phyloP scores from a whole-genome alignment of 2,797 vertebrate species.

The Smutsia temminckii region DNA sequence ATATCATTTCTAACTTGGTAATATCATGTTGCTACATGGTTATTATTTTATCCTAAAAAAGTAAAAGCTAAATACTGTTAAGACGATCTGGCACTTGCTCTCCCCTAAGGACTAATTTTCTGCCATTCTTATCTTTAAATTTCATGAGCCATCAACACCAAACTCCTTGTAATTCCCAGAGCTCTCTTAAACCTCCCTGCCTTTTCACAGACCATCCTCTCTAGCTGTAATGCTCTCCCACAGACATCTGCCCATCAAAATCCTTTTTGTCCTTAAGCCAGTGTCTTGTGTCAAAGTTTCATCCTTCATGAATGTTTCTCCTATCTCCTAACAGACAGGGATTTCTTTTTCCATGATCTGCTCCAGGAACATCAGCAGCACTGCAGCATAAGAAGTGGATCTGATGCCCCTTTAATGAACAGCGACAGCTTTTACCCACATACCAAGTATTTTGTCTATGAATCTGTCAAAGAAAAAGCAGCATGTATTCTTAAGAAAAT shows the following conservation, averaged over 20 bases:
- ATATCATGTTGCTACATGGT: not conserved
- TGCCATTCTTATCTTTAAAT: slow-evolving; percentile 38
- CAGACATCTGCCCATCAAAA: not conserved
- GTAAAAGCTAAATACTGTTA: slow-evolving; percentile 12
- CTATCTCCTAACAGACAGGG: not conserved
- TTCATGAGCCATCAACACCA: not conserved
- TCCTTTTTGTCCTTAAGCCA: not conserved
- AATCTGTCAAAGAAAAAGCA: not conserved
- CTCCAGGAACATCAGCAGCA: not conserved
- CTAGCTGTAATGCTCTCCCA: not conserved
- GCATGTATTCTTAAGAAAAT: not conserved
- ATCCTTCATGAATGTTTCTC: not conserved
- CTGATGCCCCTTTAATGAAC: not conserved
- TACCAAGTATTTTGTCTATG: not conserved
- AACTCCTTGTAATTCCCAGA: not conserved
- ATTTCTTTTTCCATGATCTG: not conserved
- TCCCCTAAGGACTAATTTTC: slow-evolving; percentile 15
- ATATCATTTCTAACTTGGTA: slow-evolving; percentile 10
- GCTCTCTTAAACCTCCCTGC: not conserved
- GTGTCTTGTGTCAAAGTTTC: not conserved
- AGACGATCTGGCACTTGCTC: not conserved
- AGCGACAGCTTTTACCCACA: not conserved
- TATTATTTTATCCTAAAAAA: slow-evolving; percentile 38
- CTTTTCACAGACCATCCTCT: not conserved
- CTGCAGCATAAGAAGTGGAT: not conserved